Base-by-base conservation (phyloP, 1,140 invertebrate species). In the Pomacea maculata region DNA sequence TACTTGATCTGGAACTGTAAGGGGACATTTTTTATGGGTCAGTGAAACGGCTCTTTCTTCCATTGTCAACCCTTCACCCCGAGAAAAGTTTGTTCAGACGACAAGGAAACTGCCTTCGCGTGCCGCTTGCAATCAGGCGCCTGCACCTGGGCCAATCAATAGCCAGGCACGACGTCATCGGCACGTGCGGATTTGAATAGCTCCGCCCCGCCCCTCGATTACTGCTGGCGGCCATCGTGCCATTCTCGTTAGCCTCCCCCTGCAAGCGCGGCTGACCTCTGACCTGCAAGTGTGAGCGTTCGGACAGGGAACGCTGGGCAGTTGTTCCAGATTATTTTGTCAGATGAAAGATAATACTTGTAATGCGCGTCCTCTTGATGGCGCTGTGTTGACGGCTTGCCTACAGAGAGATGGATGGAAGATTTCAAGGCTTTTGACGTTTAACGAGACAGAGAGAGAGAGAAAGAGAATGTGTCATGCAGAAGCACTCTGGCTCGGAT, bases 61-160 rank as follows among this genome's bases (percentile, higher is more conserved):
- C 9, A 14, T 61, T 61, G 57, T 61, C 57, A 61, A 61, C 57
- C 57, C 57, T 61, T 61, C 57, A 61, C 57, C 11, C 57, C 9
- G 57, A 61, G 57, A 61, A 61, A 61, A 61, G 57, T 61, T 61
- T 61, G 57, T 61, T 61, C 57, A 61, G 57, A 61, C 57, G 57
- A 61, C 57, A 61, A 17, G 57, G 57, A 61, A 61, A 61, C 57
- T 61, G 57, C 57, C 57, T 77, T 65, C 75, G 75, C 75, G 75
- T 77, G 75, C 75, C 75, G 75, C 67, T 29, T 67, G 75, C 63
- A 77, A 77, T 77, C 75, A 77, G 61, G 75, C 75, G 75, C 75
- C 75, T 77, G 75, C 75, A 77, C 75, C 75, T 77, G 75, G 75
- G 75, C 75, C 75, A 77, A 77, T 77, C 75, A 77, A 77, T 77